A percentile compares a stretch with the other conserved stretches of the same genome.
These are phyloP conservation scores for Lagocephalus sceleratus DNA, from an alignment of 2,797 vertebrate genomes.

Conservation along the genomic window DNA sequence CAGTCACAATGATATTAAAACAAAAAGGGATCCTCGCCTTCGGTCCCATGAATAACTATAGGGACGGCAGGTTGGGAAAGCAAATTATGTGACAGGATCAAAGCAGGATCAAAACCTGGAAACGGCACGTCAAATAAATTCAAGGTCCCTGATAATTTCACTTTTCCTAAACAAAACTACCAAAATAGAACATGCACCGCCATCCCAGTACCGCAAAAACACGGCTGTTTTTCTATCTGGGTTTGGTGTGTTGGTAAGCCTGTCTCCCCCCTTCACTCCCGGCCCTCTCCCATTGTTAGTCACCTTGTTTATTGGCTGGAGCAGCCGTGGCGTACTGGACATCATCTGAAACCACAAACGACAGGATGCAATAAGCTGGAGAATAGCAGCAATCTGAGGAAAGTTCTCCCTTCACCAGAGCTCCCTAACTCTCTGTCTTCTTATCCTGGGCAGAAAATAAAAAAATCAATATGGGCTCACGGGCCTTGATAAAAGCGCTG, in stretches of 20 bases:
- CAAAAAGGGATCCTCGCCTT: conserved; percentile 59
- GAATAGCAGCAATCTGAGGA: conserved; percentile 96
- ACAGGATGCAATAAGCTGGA: conserved; percentile 99
- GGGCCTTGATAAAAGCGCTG: conserved; percentile 93
- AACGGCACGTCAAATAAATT: too few species aligned
- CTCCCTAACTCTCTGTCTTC: conserved; percentile 99
- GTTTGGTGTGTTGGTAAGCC: conserved; percentile 55
- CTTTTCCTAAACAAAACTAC: too few species aligned
- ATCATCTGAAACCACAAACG: conserved; percentile 97
- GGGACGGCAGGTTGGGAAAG: too few species aligned
- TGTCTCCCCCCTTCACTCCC: conserved; percentile 67
- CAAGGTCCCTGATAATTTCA: too few species aligned
- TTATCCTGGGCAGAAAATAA: conserved; percentile 99
- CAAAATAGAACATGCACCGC: too few species aligned
- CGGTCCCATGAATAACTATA: conserved; percentile 26
- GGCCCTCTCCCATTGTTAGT: conserved; percentile 86
- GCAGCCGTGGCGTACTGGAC: conserved; percentile 89
- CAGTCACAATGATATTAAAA: conserved; percentile 45
- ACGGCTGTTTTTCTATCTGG: conserved; percentile 35
- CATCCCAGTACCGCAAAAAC: too few species aligned
- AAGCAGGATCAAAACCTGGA: background rate
- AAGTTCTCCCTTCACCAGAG: conserved; percentile 97
- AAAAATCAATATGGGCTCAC: conserved; percentile 99
- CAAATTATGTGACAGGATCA: conserved; percentile 14
- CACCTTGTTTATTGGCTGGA: conserved; percentile 90